Conservation (phyloP, 2,888 invertebrate species). For the Onchidella celtica region DNA sequence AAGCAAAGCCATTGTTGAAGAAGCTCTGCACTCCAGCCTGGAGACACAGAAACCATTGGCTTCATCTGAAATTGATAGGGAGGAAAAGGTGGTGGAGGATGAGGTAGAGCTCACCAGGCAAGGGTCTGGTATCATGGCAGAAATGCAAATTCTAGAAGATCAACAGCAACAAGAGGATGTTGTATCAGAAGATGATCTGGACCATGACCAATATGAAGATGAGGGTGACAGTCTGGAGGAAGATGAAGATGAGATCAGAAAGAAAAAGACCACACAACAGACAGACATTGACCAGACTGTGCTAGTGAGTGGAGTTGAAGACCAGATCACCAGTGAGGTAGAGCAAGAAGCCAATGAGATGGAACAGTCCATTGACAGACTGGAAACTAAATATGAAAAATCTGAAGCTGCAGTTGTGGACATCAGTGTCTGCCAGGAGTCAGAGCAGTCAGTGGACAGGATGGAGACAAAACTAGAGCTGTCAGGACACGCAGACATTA, state of each 20-base stretch:
- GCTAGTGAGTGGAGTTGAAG: neutral
- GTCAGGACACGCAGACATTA: neutral
- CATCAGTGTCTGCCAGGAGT: neutral
- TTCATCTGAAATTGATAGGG: neutral
- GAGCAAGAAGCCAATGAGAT: neutral
- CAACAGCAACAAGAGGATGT: conserved; percentile 40
- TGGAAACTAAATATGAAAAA: conserved; percentile 32
- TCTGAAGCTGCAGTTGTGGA: conserved; percentile 5
- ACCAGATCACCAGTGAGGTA: neutral
- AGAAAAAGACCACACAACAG: neutral
- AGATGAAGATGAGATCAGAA: neutral
- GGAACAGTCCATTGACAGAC: conserved; percentile 29
- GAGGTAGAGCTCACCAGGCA: conserved; percentile 5
- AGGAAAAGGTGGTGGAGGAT: conserved; percentile 12
- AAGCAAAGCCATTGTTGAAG: conserved; percentile 44
- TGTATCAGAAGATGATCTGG: conserved; percentile 65
- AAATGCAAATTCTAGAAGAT: conserved; percentile 50
- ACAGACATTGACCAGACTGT: neutral
- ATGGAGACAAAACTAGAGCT: neutral
- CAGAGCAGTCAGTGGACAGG: conserved; percentile 1
- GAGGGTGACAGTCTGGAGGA: neutral
- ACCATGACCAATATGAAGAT: conserved; percentile 49
- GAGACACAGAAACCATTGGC: conserved; percentile 29
- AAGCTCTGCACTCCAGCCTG: conserved; percentile 45
- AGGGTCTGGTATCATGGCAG: conserved; percentile 47